These are phyloP conservation scores for Solea senegalensis DNA, from an alignment of 2,113 vertebrate species.

Conservation along the genomic window DNA sequence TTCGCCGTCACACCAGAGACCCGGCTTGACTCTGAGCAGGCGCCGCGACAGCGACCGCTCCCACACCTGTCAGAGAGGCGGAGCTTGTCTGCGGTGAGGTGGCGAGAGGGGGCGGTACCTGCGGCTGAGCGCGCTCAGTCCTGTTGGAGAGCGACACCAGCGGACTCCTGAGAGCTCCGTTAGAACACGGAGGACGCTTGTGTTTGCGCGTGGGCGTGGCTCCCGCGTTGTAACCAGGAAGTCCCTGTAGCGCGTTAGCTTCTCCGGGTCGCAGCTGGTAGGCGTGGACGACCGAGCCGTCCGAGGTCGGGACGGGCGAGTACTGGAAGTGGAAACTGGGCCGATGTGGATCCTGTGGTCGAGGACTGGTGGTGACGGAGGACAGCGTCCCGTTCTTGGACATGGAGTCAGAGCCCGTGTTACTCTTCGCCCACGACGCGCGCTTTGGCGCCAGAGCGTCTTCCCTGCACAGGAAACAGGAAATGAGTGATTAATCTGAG, in stretches of 20 bases:
- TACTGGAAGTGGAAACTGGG: slow-evolving; percentile 76
- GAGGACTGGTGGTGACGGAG: slow-evolving; percentile 85
- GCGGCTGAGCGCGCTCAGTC: slow-evolving; percentile 81
- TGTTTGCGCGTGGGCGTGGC: slow-evolving; percentile 61
- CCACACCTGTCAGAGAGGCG: slow-evolving; percentile 81
- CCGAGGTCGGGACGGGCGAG: slow-evolving; percentile 67
- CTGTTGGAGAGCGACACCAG: slow-evolving; percentile 58
- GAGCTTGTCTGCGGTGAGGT: slow-evolving; percentile 66
- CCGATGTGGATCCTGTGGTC: slow-evolving; percentile 66
- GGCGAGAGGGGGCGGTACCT: slow-evolving; percentile 61
- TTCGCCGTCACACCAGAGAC: slow-evolving; percentile 85
- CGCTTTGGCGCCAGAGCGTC: slow-evolving; percentile 88
- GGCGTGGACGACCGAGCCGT: slow-evolving; percentile 79
- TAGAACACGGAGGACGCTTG: slow-evolving; percentile 58
- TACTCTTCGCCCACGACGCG: slow-evolving; percentile 87
- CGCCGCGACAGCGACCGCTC: slow-evolving; percentile 85
- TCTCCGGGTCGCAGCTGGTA: slow-evolving; percentile 77
- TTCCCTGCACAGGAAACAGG: slow-evolving; percentile 76
- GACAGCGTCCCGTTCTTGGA: slow-evolving; percentile 92
- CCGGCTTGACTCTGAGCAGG: slow-evolving; percentile 88
- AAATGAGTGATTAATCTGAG: background rate
- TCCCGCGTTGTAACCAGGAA: slow-evolving; percentile 81
- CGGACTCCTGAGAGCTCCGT: slow-evolving; percentile 60
- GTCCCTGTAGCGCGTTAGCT: slow-evolving; percentile 75
- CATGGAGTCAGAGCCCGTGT: slow-evolving; percentile 83